Conservation (phyloP, 2,888 invertebrate genomes). For the Junonia oenone region DNA sequence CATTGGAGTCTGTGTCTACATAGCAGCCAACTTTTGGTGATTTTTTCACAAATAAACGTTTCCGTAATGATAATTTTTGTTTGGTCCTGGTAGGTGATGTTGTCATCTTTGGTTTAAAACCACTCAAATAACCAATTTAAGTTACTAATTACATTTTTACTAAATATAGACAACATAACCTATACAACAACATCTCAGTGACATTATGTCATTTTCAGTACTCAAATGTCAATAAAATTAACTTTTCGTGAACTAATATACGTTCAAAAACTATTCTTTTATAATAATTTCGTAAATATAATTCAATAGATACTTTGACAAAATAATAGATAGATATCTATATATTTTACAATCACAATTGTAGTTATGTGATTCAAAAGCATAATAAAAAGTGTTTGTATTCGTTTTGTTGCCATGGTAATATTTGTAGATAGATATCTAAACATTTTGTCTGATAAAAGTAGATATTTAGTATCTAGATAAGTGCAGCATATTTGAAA, state of each 20-base stretch:
- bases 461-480: too few species aligned
- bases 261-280: neutral
- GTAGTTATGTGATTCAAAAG: neutral
- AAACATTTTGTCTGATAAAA: too few species aligned
- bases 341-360: too few species aligned
- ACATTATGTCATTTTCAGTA: constrained; percentile 40
- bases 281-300: neutral
- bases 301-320: neutral
- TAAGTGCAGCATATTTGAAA: too few species aligned
- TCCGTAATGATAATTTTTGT: constrained; percentile 72
- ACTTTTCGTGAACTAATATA: neutral
- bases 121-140: constrained; percentile 58
- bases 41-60: constrained; percentile 72
- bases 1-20: constrained; percentile 71
- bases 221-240: constrained; percentile 4
- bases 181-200: constrained; percentile 46
- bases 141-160: constrained; percentile 75
- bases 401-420: constrained; percentile 10
- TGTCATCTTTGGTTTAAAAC: constrained; percentile 66
- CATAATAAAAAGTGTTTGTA: constrained; percentile 10
- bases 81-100: constrained; percentile 71
- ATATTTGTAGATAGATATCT: too few species aligned
- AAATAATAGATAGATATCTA: too few species aligned
- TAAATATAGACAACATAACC: constrained; percentile 69
- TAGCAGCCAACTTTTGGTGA: constrained; percentile 76